Conservation (phyloP, 2,888 invertebrate species). For the Cylindroiulus punctatus region DNA sequence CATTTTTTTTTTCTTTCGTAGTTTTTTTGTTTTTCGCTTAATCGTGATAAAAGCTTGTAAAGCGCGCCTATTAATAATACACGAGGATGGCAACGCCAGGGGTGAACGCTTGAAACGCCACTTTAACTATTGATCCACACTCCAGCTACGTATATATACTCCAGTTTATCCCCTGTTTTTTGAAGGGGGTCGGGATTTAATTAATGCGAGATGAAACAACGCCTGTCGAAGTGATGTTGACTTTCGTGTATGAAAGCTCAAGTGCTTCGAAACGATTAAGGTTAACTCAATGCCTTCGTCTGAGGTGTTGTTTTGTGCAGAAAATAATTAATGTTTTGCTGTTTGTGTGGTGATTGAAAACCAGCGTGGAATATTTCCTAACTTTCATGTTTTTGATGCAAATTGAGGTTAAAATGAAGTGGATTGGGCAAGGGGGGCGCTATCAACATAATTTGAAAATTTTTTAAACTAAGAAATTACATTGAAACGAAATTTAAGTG, state of each 20-base stretch:
- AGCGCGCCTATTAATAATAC: neutral
- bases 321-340: too few species aligned
- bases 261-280: neutral
- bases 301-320: too few species aligned
- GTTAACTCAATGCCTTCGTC: too few species aligned
- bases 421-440: too few species aligned
- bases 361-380: too few species aligned
- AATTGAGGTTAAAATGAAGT: too few species aligned
- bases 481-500: too few species aligned
- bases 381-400: too few species aligned
- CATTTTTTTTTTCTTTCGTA: neutral
- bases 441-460: too few species aligned
- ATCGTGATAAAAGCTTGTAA: neutral
- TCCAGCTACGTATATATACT: neutral
- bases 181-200: neutral
- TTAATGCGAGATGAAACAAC: neutral
- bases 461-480: too few species aligned
- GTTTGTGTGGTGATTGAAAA: too few species aligned
- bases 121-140: constrained; percentile 33
- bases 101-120: neutral
- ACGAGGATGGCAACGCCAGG: neutral
- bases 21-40: neutral
- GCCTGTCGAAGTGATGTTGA: too few species aligned
- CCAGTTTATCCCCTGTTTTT: neutral
- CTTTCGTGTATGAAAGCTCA: neutral